Conservation (phyloP, 2,113 vertebrate species). For the Sinocyclocheilus anshuiensis region DNA sequence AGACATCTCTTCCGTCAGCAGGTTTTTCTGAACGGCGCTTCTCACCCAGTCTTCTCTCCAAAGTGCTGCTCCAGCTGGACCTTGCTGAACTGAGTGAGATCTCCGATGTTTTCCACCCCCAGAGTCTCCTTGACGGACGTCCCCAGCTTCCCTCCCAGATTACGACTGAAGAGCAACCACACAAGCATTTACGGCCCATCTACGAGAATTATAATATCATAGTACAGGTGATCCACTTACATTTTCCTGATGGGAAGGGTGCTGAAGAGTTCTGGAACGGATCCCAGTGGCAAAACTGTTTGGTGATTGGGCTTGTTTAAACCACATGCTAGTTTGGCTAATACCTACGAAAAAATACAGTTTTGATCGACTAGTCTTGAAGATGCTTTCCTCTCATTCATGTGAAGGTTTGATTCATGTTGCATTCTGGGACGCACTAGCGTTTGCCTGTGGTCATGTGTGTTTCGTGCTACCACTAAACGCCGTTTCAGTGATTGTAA, state of each 20-base stretch:
- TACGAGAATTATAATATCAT: not conserved
- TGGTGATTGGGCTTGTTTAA: slow-evolving; percentile 96
- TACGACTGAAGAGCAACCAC: slow-evolving; percentile 75
- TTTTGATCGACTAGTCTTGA: too few species aligned
- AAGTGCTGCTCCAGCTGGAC: slow-evolving; percentile 85
- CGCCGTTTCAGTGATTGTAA: too few species aligned
- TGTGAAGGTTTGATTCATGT: too few species aligned
- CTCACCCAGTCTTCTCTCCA: slow-evolving; percentile 94
- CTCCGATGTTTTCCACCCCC: slow-evolving; percentile 86
- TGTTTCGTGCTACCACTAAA: too few species aligned
- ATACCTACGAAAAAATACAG: slow-evolving; percentile 72
- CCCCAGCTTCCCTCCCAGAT: slow-evolving; percentile 93
- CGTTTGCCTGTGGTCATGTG: too few species aligned
- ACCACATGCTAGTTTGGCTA: slow-evolving; percentile 93
- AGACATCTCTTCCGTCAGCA: not conserved
- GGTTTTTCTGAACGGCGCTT: not conserved
- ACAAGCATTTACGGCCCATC: not conserved
- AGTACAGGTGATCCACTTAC: slow-evolving; percentile 73
- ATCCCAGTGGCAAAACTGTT: slow-evolving; percentile 84
- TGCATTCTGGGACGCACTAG: too few species aligned
- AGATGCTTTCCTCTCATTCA: too few species aligned
- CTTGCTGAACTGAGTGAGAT: slow-evolving; percentile 83
- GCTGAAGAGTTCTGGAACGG: slow-evolving; percentile 86
- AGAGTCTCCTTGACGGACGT: slow-evolving; percentile 81
- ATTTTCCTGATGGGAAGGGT: slow-evolving; percentile 85